A percentile compares a stretch with the other conserved stretches of the same genome.
These are phyloP conservation scores for Petrocephalus schoutedeni DNA, from an alignment of 2,797 vertebrate species.

Conservation along the genomic window DNA sequence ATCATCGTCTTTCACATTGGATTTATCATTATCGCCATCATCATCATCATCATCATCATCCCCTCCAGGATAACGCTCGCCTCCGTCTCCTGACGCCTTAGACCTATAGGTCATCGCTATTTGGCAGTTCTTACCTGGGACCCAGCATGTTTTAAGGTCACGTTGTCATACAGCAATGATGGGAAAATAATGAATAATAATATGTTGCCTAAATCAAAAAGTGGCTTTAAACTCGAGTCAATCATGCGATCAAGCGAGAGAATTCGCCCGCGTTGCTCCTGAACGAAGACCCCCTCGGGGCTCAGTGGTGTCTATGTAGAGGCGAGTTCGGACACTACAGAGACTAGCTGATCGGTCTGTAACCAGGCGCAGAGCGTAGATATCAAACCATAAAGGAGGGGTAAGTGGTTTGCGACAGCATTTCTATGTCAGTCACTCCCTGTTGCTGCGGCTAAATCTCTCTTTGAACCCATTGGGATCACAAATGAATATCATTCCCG, in stretches of 20 bases:
- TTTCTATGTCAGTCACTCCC: constrained; percentile 35
- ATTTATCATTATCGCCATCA: background rate
- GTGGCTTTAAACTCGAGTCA: background rate
- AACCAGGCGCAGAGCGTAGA: background rate
- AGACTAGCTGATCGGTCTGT: background rate
- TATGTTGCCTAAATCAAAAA: background rate
- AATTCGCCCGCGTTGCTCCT: background rate
- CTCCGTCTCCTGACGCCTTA: background rate
- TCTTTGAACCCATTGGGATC: constrained; percentile 46
- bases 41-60: background rate
- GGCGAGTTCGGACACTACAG: background rate
- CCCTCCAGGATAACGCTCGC: background rate
- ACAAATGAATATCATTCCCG: constrained; percentile 29
- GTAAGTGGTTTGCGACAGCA: constrained; percentile 56
- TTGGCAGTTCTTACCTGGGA: background rate
- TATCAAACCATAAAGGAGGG: constrained; percentile 45
- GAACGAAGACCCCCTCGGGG: background rate
- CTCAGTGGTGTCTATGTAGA: background rate
- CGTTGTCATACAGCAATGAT: background rate
- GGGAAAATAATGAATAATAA: background rate
- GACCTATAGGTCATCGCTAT: background rate
- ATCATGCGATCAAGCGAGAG: background rate
- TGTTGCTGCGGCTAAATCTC: constrained; percentile 38
- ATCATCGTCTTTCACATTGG: background rate
- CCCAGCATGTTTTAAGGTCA: background rate